Percentiles rank a stretch among this genome's conserved stretches.
These are phyloP conservation scores for Montipora capitata DNA, from an alignment of 92 coral and sea anemone species.

Conservation along the genomic window DNA sequence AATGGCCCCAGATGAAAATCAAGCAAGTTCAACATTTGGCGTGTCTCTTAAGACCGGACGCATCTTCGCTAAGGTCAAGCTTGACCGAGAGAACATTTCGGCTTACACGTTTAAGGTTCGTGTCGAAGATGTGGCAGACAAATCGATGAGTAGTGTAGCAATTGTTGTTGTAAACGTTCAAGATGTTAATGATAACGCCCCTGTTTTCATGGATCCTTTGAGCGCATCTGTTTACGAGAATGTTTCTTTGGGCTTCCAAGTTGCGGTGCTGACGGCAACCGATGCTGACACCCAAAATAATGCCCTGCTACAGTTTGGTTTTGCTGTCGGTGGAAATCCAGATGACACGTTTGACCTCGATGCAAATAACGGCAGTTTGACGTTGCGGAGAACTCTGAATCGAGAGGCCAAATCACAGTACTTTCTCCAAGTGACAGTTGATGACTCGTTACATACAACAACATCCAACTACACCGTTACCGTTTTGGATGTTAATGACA, in stretches of 20 bases:
- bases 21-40: slow-evolving; percentile 67
- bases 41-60: slow-evolving; percentile 82
- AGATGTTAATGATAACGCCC: slow-evolving; percentile 92
- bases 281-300: slow-evolving; percentile 78
- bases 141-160: slow-evolving; percentile 81
- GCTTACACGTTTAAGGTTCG: slow-evolving; percentile 79
- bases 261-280: slow-evolving; percentile 72
- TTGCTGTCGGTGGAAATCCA: slow-evolving; percentile 68
- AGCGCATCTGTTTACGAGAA: slow-evolving; percentile 83
- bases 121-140: slow-evolving; percentile 83
- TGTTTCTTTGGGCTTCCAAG: slow-evolving; percentile 70
- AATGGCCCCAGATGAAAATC: slow-evolving; percentile 53
- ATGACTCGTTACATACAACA: slow-evolving; percentile 80
- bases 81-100: slow-evolving; percentile 87
- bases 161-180: slow-evolving; percentile 77
- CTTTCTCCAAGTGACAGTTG: slow-evolving; percentile 74
- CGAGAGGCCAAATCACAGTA: slow-evolving; percentile 79
- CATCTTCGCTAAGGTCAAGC: slow-evolving; percentile 72
- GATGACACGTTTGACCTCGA: slow-evolving; percentile 74
- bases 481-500: slow-evolving; percentile 90
- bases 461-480: slow-evolving; percentile 66
- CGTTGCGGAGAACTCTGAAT: slow-evolving; percentile 71
- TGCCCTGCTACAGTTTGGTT: slow-evolving; percentile 70
- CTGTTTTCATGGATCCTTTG: slow-evolving; percentile 76
- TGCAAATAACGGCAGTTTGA: slow-evolving; percentile 75